Evolutionary conservation across 2,113 vertebrate genomes (phyloP).

Genomic region (Rhinogobius similis): DNA sequence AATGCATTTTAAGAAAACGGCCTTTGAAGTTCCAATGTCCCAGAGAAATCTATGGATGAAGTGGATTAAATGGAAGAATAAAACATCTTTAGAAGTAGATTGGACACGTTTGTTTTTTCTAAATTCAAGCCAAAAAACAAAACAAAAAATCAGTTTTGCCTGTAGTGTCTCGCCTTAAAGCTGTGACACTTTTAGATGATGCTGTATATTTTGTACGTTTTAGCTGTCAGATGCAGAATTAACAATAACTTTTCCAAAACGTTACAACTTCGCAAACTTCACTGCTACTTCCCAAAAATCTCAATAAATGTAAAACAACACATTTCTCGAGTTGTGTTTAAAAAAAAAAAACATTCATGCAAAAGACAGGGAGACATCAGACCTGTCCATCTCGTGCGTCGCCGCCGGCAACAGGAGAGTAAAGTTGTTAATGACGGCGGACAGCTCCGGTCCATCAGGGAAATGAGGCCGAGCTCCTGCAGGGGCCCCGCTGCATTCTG

Average conservation of each 20-base stretch:
- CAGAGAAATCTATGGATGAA: too few relatives aligned
- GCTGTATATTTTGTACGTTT: too few relatives aligned
- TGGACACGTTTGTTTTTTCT: too few relatives aligned
- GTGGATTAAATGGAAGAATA: too few relatives aligned
- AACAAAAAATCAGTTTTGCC: too few relatives aligned
- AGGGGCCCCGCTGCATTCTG: slow-evolving; percentile 74
- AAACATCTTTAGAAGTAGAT: too few relatives aligned
- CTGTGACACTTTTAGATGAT: too few relatives aligned
- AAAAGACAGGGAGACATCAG: slow-evolving; percentile 60
- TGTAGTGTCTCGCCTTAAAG: too few relatives aligned
- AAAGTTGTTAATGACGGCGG: slow-evolving; percentile 78
- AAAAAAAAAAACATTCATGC: background rate
- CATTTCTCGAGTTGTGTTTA: background rate
- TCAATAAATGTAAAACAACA: background rate
- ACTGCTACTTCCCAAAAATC: background rate
- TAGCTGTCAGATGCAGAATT: too few relatives aligned
- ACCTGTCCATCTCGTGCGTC: slow-evolving; percentile 57
- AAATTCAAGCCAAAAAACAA: too few relatives aligned
- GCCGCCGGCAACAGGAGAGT: slow-evolving; percentile 66
- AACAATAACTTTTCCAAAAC: background rate
- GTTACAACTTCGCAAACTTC: background rate
- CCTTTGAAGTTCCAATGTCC: too few relatives aligned
- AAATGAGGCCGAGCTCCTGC: slow-evolving; percentile 72
- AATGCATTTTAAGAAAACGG: too few relatives aligned
- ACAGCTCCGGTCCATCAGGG: slow-evolving; percentile 74